A percentile compares a stretch with the other conserved stretches of the same genome.
Evolutionary conservation across 2,888 invertebrate species (phyloP).

Genomic region (Plagodis dolabraria): DNA sequence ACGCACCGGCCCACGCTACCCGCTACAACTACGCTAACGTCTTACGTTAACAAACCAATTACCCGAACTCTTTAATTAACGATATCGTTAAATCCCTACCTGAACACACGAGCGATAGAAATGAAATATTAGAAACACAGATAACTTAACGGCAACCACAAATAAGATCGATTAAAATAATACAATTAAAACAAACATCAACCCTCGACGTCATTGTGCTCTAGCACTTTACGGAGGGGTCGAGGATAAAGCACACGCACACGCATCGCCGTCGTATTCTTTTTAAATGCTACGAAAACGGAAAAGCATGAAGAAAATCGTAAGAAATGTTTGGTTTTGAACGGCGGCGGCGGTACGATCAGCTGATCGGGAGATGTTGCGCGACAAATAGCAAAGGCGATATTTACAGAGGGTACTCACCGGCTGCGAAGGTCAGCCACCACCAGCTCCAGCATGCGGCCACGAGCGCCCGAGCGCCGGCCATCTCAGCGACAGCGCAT

Average conservation of each 20-base stretch:
- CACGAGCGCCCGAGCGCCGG: constrained; percentile 85
- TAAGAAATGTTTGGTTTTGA: constrained; percentile 56
- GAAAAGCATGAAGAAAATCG: constrained; percentile 50
- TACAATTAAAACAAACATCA: constrained; percentile 56
- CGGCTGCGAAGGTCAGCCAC: constrained; percentile 82
- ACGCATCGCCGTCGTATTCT: constrained; percentile 50
- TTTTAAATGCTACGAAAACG: constrained; percentile 53
- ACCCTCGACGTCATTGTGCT: constrained; percentile 47
- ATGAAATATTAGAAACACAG: constrained; percentile 12
- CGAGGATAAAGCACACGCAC: constrained; percentile 55
- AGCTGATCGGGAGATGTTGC: constrained; percentile 58
- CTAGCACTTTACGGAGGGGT: constrained; percentile 48
- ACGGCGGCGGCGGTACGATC: constrained; percentile 52
- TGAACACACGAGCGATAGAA: neutral
- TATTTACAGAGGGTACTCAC: constrained; percentile 62
- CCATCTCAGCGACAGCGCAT: constrained; percentile 83
- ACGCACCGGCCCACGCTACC: constrained; percentile 6
- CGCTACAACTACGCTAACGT: constrained; percentile 11
- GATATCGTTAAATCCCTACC: constrained; percentile 14
- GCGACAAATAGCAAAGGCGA: constrained; percentile 19
- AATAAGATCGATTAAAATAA: constrained; percentile 46
- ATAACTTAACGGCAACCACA: constrained; percentile 21
- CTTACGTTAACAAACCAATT: constrained; percentile 37
- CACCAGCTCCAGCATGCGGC: constrained; percentile 83
- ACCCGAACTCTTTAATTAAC: constrained; percentile 38